Conservation (phyloP, 2,797 vertebrate genomes). For the Novumbra hubbsi region DNA sequence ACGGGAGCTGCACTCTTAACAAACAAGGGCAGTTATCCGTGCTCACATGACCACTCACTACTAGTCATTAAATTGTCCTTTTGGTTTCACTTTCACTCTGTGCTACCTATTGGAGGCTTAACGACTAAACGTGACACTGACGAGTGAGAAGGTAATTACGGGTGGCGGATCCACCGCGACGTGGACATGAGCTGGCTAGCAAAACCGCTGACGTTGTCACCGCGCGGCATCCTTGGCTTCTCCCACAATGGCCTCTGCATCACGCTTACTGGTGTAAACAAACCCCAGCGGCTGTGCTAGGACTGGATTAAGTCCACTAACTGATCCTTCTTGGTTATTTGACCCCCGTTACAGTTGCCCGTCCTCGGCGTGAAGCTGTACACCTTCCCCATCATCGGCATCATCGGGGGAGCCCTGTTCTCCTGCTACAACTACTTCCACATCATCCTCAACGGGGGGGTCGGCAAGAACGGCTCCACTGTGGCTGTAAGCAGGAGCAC, state of each 20-base stretch:
- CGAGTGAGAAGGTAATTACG: conserved; percentile 85
- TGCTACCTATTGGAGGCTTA: conserved; percentile 85
- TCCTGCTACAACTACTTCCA: conserved; percentile 93
- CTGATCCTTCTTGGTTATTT: conserved; percentile 26
- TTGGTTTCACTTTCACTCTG: conserved; percentile 77
- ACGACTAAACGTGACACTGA: conserved; percentile 74
- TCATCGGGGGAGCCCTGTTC: conserved; percentile 84
- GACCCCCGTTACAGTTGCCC: conserved; percentile 76
- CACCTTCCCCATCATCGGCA: conserved; percentile 82
- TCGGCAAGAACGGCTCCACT: conserved; percentile 97
- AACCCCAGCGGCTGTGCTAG: background rate
- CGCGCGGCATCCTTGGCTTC: conserved; percentile 53
- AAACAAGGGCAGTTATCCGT: no score
- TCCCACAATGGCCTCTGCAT: conserved; percentile 60
- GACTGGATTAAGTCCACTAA: background rate
- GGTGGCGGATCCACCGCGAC: conserved; percentile 72
- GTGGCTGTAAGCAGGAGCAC: conserved; percentile 84
- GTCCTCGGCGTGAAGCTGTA: conserved; percentile 82
- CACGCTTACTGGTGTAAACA: conserved; percentile 56
- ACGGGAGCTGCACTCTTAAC: no score
- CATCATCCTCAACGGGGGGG: conserved; percentile 91
- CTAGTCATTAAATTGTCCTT: conserved; percentile 69
- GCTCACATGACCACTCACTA: conserved; percentile 27
- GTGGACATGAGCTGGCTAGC: conserved; percentile 65
- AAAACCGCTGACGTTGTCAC: conserved; percentile 63